Evolutionary conservation across 2,888 invertebrate species (phyloP).

Genomic region (Cephus pulcher): DNA sequence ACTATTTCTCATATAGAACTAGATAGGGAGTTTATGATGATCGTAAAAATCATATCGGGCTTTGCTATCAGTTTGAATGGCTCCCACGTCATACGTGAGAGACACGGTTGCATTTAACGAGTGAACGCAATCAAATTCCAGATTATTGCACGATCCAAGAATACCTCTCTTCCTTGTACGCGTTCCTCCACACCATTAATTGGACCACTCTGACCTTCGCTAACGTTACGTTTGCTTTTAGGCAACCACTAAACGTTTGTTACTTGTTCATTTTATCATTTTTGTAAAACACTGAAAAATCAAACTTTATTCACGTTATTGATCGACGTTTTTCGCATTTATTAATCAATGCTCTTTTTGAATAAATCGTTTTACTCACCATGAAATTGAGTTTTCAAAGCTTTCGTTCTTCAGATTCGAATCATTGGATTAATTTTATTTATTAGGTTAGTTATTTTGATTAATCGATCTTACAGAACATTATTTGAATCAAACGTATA

Average conservation of each 20-base stretch:
- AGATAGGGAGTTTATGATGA: not conserved
- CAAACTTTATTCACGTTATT: not conserved
- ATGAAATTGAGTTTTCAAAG: too few species aligned
- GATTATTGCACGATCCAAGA: conserved; percentile 48
- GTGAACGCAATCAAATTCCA: not conserved
- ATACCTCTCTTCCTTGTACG: conserved; percentile 41
- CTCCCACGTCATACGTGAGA: not conserved
- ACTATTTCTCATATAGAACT: not conserved
- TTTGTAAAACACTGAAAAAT: not conserved
- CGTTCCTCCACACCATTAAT: conserved; percentile 2
- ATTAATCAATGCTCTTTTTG: not conserved
- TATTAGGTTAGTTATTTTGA: too few species aligned
- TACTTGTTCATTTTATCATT: too few species aligned
- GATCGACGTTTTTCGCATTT: not conserved
- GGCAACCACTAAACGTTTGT: not conserved
- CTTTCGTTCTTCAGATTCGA: too few species aligned
- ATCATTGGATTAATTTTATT: too few species aligned
- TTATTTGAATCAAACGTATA: too few species aligned
- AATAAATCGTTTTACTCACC: not conserved
- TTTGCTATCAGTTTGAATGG: not conserved
- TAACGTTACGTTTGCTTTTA: not conserved
- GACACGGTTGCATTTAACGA: not conserved
- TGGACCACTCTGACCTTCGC: not conserved
- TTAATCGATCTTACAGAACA: too few species aligned
- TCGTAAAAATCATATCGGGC: not conserved